These are phyloP conservation scores for Armadillidium nasatum DNA, from an alignment of 1,140 invertebrate genomes.

Conservation along the genomic window DNA sequence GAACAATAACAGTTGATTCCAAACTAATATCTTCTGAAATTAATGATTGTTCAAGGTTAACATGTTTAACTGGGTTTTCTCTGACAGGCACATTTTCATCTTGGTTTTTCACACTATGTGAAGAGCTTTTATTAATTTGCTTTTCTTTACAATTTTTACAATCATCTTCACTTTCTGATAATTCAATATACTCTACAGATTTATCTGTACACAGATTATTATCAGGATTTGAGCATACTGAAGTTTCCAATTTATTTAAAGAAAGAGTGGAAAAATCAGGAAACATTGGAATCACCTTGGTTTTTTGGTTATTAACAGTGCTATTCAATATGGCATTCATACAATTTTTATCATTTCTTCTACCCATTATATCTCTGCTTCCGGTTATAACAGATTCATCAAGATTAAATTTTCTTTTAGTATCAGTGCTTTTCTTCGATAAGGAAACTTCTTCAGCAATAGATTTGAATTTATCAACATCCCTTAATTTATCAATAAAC, in stretches of 20 bases:
- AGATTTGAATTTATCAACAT: slow-evolving; percentile 14
- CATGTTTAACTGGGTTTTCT: background rate
- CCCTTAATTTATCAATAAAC: slow-evolving; percentile 31
- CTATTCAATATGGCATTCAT: slow-evolving; percentile 27
- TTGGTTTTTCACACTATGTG: background rate
- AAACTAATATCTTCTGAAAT: background rate
- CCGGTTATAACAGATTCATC: slow-evolving; percentile 35
- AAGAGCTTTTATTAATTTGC: background rate
- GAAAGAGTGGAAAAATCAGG: slow-evolving; percentile 37
- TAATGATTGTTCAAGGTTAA: background rate
- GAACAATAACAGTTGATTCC: background rate
- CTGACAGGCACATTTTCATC: too few species aligned
- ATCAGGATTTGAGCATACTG: too few species aligned
- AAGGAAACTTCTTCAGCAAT: slow-evolving; percentile 29
- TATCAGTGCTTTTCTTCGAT: background rate
- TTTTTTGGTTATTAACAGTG: background rate
- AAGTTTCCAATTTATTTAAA: background rate
- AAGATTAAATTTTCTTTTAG: background rate
- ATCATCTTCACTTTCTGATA: background rate
- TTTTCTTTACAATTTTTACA: background rate
- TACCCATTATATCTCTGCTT: slow-evolving; percentile 21
- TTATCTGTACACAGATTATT: too few species aligned
- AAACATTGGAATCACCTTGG: background rate
- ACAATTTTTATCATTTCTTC: background rate
- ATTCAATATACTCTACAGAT: background rate